Base-by-base conservation (phyloP, 2,888 invertebrate genomes). In the Tetanocera ferruginea region DNA sequence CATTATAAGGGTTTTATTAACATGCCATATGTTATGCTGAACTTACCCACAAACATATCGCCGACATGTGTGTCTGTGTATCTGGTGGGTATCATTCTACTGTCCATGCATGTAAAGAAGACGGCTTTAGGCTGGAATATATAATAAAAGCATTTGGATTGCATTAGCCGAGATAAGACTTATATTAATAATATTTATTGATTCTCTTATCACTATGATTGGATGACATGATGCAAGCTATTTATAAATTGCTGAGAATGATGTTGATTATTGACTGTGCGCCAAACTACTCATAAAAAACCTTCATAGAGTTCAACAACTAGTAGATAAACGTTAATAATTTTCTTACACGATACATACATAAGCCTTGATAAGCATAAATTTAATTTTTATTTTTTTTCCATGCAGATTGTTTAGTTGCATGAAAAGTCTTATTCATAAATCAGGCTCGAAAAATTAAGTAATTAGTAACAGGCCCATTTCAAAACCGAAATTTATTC, bases 61-160 rank as follows among this genome's bases (percentile, higher is more conserved):
- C 99, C 99, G 81, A 98, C 96, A 90, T 97, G 95, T 76, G 97
- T 97, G 91, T 97, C 96, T 76, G 97, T 97, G 90, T 98, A 97
- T 89, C 97, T 93, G 78, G 98, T 97, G 31, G 98, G 98, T 85
- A 98, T 94, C 95, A 99, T 97, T 90, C 99, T 92, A 89, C 97
- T 97, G 92, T 99, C 98, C 95, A 99, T 98, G 90, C 98, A 99
- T 62, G 98, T 97, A 90, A 98, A 98, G 91, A 98, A 97, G 80
- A 98, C 95, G 81, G 98, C 97, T 92, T 97, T 96, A 23, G 98
- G 98, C 97, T 98, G 91, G 88, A 92, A 92, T 88, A 84, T 82
- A 82, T 85, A 82, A 79, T 31, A 37, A 57, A 67, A 74, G 34
- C 17, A 19, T 55, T 55, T 55, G 6, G 55, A 6, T 5, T 57